Conservation (phyloP, 37 sponge, comb jelly and placozoan species). For the Mnemiopsis leidyi region DNA sequence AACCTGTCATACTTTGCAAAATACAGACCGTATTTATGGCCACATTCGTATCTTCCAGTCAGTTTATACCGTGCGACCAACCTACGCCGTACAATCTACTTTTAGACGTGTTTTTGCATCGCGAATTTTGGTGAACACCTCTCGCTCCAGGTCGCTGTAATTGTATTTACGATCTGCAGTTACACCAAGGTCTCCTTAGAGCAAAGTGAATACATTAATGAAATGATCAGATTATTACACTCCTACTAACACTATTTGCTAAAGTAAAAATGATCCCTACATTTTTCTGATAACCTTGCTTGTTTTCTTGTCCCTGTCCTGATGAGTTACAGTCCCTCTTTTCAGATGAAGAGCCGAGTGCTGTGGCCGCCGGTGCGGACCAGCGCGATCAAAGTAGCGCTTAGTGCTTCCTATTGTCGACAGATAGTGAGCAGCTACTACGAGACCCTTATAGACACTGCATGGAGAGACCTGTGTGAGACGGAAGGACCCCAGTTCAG, state of each 20-base stretch:
- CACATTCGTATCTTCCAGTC: too few species aligned
- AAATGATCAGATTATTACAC: background rate
- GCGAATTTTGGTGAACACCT: too few species aligned
- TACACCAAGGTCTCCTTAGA: background rate
- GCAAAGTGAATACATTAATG: background rate
- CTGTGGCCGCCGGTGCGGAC: conserved; percentile 39
- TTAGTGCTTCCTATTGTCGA: conserved; percentile 22
- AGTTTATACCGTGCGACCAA: too few species aligned
- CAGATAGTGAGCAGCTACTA: conserved; percentile 1
- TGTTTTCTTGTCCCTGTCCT: background rate
- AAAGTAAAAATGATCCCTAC: background rate
- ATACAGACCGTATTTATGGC: too few species aligned
- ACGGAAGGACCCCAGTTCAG: background rate
- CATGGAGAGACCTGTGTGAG: background rate
- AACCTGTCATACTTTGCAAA: too few species aligned
- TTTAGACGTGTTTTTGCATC: too few species aligned
- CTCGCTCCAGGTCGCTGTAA: too few species aligned
- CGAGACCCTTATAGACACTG: conserved; percentile 20
- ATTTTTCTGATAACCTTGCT: background rate
- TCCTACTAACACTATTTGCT: background rate
- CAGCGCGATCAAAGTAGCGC: background rate
- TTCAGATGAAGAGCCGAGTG: conserved; percentile 58
- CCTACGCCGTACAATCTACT: too few species aligned
- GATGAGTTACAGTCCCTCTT: background rate
- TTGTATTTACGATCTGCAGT: too few species aligned